These are phyloP conservation scores for Orthosia incerta DNA, from an alignment of 2,888 invertebrate genomes.

Conservation along the genomic window DNA sequence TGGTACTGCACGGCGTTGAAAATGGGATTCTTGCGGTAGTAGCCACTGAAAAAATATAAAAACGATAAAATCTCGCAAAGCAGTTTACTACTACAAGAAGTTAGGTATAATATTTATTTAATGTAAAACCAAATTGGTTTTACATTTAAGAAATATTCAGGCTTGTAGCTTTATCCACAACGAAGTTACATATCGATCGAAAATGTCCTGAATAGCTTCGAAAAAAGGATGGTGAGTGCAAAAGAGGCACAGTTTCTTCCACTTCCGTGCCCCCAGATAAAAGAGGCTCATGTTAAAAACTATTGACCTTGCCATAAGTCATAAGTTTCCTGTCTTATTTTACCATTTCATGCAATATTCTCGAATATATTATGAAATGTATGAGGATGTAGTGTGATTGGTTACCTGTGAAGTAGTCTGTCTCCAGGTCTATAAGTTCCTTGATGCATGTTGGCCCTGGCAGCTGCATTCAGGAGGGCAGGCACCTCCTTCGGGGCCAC, in stretches of 20 bases:
- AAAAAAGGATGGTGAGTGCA: too few relatives aligned
- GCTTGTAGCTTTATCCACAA: too few relatives aligned
- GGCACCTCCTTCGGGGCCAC: slow-evolving; percentile 13
- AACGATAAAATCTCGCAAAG: slow-evolving; percentile 38
- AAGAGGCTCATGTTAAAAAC: neutral
- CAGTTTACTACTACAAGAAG: too few relatives aligned
- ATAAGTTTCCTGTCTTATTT: neutral
- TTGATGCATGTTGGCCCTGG: slow-evolving; percentile 25
- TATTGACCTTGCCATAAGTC: neutral
- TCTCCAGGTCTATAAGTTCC: slow-evolving; percentile 20
- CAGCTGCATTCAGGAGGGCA: neutral
- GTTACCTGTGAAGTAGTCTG: slow-evolving; percentile 22
- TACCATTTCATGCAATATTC: neutral
- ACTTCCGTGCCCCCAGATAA: too few relatives aligned
- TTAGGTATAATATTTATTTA: too few relatives aligned
- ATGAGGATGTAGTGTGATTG: too few relatives aligned
- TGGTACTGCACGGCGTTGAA: too few relatives aligned
- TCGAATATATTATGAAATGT: neutral
- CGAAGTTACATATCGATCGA: too few relatives aligned
- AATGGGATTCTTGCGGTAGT: too few relatives aligned
- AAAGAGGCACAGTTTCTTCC: too few relatives aligned
- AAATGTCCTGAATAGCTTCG: too few relatives aligned
- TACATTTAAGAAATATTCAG: neutral
- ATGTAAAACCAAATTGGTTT: neutral
- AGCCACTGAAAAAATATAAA: too few relatives aligned